Conservation (phyloP, 2,113 vertebrate genomes). For the Daubentonia madagascariensis region DNA sequence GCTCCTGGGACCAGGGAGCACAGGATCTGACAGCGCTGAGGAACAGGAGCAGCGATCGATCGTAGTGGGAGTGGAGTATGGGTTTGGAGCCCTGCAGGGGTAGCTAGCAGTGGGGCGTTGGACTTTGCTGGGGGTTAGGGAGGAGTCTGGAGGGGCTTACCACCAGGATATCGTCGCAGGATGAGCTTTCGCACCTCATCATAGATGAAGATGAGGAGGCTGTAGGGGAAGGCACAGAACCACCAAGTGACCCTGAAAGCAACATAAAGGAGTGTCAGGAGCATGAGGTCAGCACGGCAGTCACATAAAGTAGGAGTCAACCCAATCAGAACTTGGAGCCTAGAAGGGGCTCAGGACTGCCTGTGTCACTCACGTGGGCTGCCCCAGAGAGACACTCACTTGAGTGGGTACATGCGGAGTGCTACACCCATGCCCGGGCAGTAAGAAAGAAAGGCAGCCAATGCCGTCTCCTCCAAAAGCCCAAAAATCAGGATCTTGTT, state of each 20-base stretch:
- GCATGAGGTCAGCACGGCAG: not conserved
- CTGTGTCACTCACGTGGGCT: not conserved
- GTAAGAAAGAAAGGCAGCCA: conserved; percentile 86
- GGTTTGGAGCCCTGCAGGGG: no score
- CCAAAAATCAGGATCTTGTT: conserved; percentile 87
- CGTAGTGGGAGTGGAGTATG: not conserved
- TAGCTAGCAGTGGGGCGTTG: fast-evolving
- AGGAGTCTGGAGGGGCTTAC: conserved; percentile 60
- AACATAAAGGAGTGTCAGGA: not conserved
- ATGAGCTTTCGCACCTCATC: conserved; percentile 89
- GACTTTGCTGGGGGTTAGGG: fast-evolving
- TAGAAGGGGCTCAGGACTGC: not conserved
- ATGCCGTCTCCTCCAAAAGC: conserved; percentile 84
- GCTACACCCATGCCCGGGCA: conserved; percentile 86
- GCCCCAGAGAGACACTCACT: conserved; percentile 75
- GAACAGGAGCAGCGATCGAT: not conserved
- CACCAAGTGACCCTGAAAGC: conserved; percentile 87
- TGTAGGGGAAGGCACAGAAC: conserved; percentile 91
- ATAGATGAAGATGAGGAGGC: conserved; percentile 90
- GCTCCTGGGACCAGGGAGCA: not conserved
- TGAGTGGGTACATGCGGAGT: conserved; percentile 86
- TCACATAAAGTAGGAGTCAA: no score
- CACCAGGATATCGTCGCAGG: conserved; percentile 86
- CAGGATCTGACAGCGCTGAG: not conserved
- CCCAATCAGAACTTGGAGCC: not conserved